These are phyloP conservation scores for Monochamus saltuarius DNA, from an alignment of 1,140 invertebrate species.

Conservation along the genomic window DNA sequence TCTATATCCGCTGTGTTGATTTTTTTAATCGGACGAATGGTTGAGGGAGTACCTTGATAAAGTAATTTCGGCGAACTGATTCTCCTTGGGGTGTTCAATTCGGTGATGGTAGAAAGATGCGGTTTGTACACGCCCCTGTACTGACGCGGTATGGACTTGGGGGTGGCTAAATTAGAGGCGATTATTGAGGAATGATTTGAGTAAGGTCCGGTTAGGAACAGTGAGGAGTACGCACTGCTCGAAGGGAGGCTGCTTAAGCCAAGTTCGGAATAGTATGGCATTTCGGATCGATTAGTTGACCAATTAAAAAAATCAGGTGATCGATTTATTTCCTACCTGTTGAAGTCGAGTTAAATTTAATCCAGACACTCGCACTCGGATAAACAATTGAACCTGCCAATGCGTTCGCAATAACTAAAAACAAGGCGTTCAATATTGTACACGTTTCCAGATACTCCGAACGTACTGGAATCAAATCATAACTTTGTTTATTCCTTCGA, in stretches of 20 bases:
- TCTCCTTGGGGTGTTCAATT: constrained; percentile 55
- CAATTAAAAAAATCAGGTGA: constrained; percentile 23
- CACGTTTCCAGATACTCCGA: too few species aligned
- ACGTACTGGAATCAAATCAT: background rate
- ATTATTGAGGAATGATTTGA: constrained; percentile 59
- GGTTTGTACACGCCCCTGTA: constrained; percentile 61
- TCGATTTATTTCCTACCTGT: constrained; percentile 31
- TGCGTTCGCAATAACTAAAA: background rate
- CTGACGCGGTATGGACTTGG: constrained; percentile 10
- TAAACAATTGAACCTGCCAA: background rate
- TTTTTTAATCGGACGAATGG: constrained; percentile 60
- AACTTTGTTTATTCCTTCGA: constrained; percentile 11
- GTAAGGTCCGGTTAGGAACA: constrained; percentile 57
- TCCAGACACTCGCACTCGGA: background rate
- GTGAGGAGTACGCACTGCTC: constrained; percentile 42
- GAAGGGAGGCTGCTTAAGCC: constrained; percentile 56
- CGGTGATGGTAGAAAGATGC: constrained; percentile 71
- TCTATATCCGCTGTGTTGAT: constrained; percentile 84
- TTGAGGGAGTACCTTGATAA: constrained; percentile 46
- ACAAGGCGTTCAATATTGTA: too few species aligned
- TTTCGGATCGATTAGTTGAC: constrained; percentile 41
- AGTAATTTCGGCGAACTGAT: constrained; percentile 54
- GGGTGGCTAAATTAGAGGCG: constrained; percentile 37
- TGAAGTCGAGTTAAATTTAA: background rate
- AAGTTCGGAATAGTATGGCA: constrained; percentile 61